Evolutionary conservation across 2,797 vertebrate species (phyloP).

Genomic region (Peromyscus eremicus): DNA sequence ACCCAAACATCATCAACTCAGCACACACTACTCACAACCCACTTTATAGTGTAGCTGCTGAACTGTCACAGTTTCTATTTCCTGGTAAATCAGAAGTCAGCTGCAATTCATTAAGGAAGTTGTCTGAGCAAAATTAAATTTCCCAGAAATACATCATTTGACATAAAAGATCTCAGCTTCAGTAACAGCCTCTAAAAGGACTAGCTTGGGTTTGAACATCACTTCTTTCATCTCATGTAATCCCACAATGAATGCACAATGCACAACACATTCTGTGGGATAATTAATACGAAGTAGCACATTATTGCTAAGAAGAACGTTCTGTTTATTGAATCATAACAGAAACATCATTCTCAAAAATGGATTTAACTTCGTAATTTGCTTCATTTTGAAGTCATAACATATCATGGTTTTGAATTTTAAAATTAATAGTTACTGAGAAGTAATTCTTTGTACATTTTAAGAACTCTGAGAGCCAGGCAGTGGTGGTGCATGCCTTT

Average conservation of each 20-base stretch:
- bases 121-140: constrained; percentile 82
- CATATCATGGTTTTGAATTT: background rate
- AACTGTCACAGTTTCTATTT: constrained; percentile 77
- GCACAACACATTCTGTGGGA: constrained; percentile 61
- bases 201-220: constrained; percentile 62
- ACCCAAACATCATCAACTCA: constrained; percentile 54
- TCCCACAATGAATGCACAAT: constrained; percentile 60
- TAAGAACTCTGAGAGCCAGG: background rate
- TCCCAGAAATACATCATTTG: constrained; percentile 83
- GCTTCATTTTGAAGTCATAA: constrained; percentile 61
- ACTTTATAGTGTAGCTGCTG: constrained; percentile 27
- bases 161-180: constrained; percentile 74
- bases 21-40: constrained; percentile 2
- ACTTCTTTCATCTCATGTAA: constrained; percentile 59
- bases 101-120: constrained; percentile 84
- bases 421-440: background rate
- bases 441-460: background rate
- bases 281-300: constrained; percentile 51
- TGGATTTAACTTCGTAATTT: constrained; percentile 38
- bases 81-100: constrained; percentile 76
- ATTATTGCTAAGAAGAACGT: constrained; percentile 59
- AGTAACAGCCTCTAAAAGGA: constrained; percentile 65
- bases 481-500: background rate
- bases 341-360: constrained; percentile 66
- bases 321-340: constrained; percentile 47